Conservation (phyloP, 2,113 vertebrate genomes). For the Origma solitaria region DNA sequence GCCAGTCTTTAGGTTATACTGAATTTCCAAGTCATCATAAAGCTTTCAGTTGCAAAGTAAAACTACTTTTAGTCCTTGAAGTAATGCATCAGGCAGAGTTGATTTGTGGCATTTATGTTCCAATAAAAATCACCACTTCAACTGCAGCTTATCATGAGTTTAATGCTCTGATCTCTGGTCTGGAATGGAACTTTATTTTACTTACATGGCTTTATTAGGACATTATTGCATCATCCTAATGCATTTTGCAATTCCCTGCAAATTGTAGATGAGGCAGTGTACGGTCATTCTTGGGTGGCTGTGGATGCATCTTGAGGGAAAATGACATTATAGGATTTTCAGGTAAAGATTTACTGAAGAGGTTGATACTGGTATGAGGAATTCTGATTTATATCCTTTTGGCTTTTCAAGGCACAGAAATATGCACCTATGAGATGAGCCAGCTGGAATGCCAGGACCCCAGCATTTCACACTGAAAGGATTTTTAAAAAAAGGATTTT, state of each 20-base stretch:
- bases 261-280: not conserved
- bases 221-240: not conserved
- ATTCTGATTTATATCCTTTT: not conserved
- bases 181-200: constrained; percentile 4
- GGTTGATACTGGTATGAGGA: not conserved
- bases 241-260: not conserved
- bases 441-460: not conserved
- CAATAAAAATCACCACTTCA: not conserved
- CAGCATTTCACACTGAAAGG: not conserved
- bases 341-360: not conserved
- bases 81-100: not conserved
- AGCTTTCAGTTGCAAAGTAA: not conserved
- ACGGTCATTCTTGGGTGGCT: not conserved
- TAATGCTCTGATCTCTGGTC: not conserved
- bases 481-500: not conserved
- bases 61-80: not conserved
- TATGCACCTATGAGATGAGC: not conserved
- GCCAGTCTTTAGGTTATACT: not conserved
- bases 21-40: not conserved
- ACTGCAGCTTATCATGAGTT: not conserved
- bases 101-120: not conserved
- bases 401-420: not conserved
- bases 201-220: not conserved
- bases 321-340: not conserved
- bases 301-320: not conserved